These are phyloP conservation scores for Rosalia funebris DNA, from an alignment of 2,888 invertebrate species.

Conservation along the genomic window DNA sequence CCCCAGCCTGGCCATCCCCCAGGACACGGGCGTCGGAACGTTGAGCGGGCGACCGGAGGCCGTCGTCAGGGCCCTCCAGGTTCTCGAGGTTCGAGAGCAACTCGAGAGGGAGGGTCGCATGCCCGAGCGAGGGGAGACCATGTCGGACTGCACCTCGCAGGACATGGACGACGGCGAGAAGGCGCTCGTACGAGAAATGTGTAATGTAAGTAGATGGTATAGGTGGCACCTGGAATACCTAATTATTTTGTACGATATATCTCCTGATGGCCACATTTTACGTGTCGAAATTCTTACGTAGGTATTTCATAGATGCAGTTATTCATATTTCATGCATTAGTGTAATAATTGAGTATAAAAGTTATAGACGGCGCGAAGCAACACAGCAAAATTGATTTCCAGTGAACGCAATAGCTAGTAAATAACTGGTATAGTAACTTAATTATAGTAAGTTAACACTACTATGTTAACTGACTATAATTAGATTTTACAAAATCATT, in stretches of 20 bases:
- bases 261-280: too few species aligned
- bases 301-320: too few species aligned
- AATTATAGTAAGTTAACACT: too few species aligned
- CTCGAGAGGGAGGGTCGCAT: slow-evolving; percentile 74
- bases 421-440: too few species aligned
- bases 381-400: too few species aligned
- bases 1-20: slow-evolving; percentile 56
- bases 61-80: slow-evolving; percentile 83
- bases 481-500: too few species aligned
- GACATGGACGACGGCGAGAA: slow-evolving; percentile 89
- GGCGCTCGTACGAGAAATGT: slow-evolving; percentile 94
- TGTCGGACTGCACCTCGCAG: slow-evolving; percentile 63
- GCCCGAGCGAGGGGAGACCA: slow-evolving; percentile 50
- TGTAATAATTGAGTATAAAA: too few species aligned
- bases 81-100: slow-evolving; percentile 87
- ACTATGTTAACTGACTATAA: too few species aligned
- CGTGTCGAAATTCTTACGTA: background rate
- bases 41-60: slow-evolving; percentile 85
- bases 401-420: too few species aligned
- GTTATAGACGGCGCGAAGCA: too few species aligned
- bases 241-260: background rate
- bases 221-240: background rate
- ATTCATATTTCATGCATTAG: too few species aligned
- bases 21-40: slow-evolving; percentile 59
- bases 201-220: slow-evolving; percentile 74